Evolutionary conservation across 2,113 vertebrate genomes (phyloP), one percentile per base, ranked within the genome.

Genomic region (Glareola pratincola): DNA sequence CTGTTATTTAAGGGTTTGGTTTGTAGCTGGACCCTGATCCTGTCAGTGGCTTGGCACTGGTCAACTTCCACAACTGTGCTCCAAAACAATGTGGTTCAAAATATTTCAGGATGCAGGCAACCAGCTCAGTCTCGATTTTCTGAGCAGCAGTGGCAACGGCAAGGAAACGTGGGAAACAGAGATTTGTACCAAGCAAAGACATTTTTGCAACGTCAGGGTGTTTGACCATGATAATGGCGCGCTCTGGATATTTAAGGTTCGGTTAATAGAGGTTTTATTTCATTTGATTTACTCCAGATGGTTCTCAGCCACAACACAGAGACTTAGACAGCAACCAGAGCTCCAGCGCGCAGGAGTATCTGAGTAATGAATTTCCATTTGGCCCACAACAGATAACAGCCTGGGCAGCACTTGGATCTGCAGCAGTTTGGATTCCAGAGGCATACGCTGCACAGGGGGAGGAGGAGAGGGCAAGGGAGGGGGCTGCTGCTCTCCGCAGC

Each of bases 211-310:
- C 41, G 77, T 93, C 92, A 85, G 96, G 47, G 53, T 57, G 90
- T 74, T 77, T 85, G 88, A 77, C 74, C 18, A 21, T 80, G 96
- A 77, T 96, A 94, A 95, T 16, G 78, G 85, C 0, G 26, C 96
- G 81, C 81, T 96, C 84, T 76, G 96, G 84, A 83, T 94, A 85
- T 74, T 95, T 94, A 90, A 95, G 50, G 36, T 90, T 97, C 80
- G n/a, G 74, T 92, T 96, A 97, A 97, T 89, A 94, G 92, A 90
- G 94, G 86, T 97, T 97, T 96, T 96, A 92, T 95, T 97, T 94
- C 66, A 87, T 95, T 93, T 96, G 91, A 96, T 97, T 96, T 54
- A 77, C 91, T 97, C 96, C 96, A 97, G 97, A 97, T 95, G 96
- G 57, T 94, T 94, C 69, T 92, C 73, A 89, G 86, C 89, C 89